phyloP scores from a whole-genome alignment of 2,888 invertebrate species.

The Phorcus lineatus region DNA sequence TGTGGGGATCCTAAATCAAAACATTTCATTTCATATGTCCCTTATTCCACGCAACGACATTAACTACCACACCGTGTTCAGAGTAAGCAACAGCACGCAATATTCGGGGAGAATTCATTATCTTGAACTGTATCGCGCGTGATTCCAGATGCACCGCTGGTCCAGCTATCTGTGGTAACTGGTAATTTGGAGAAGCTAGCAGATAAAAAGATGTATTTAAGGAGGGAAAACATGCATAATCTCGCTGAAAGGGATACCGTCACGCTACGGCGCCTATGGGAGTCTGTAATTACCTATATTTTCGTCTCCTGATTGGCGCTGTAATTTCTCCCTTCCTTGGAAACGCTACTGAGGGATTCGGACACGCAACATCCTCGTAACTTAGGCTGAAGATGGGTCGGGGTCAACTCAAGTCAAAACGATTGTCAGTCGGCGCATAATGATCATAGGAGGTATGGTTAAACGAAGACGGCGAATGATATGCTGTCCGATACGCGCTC shows the following conservation, averaged over 20 bases:
- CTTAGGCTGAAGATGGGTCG: background rate
- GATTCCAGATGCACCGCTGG: constrained; percentile 15
- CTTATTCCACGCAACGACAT: too few species aligned
- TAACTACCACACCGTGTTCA: too few species aligned
- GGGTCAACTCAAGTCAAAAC: background rate
- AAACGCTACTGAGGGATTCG: background rate
- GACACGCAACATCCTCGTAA: constrained; percentile 16
- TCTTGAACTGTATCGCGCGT: background rate
- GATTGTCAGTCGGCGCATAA: background rate
- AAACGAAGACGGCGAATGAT: background rate
- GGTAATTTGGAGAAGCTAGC: constrained; percentile 12
- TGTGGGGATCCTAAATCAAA: too few species aligned
- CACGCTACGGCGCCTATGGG: constrained; percentile 19
- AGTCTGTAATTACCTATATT: constrained; percentile 22
- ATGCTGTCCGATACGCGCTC: background rate
- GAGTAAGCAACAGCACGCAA: background rate
- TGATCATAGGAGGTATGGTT: background rate
- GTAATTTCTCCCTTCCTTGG: constrained; percentile 2
- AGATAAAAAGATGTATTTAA: constrained; percentile 23
- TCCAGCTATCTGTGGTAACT: background rate
- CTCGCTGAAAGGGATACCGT: background rate
- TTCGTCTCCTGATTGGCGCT: constrained; percentile 8
- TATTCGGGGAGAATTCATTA: constrained; percentile 13
- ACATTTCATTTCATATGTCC: too few species aligned
- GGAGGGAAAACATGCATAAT: constrained; percentile 19